Conservation (phyloP, 2,113 vertebrate species). For the Epinephelus lanceolatus region DNA sequence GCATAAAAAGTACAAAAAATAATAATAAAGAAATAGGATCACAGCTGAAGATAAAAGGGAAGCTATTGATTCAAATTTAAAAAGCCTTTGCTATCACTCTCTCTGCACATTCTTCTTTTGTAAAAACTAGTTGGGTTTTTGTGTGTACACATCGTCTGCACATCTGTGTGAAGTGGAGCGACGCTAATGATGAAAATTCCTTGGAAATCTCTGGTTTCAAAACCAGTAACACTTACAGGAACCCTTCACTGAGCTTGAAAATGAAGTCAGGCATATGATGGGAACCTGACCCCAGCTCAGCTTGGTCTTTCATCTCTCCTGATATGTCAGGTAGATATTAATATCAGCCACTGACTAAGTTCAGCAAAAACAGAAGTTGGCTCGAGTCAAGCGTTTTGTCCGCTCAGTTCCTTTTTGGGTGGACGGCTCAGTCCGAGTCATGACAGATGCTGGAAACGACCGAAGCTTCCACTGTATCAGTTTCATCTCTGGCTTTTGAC, state of each 20-base stretch:
- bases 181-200: not conserved
- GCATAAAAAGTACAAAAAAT: too few species aligned
- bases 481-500: slow-evolving; percentile 27
- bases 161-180: not conserved
- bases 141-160: too few species aligned
- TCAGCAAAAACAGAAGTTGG: slow-evolving; percentile 53
- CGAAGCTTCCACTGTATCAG: slow-evolving; percentile 4
- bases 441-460: slow-evolving; percentile 11
- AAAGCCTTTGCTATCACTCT: too few species aligned
- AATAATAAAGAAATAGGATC: too few species aligned
- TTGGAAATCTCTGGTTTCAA: not conserved
- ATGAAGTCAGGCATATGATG: not conserved
- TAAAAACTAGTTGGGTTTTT: too few species aligned
- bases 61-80: too few species aligned
- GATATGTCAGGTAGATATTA: not conserved
- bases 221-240: not conserved
- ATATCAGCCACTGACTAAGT: not conserved
- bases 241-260: not conserved
- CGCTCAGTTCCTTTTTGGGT: slow-evolving; percentile 37
- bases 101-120: too few species aligned
- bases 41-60: too few species aligned
- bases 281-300: not conserved
- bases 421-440: slow-evolving; percentile 1
- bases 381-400: slow-evolving; percentile 21
- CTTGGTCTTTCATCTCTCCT: not conserved